phyloP scores from a whole-genome alignment of 1,140 invertebrate species.

The Drosophila subpulchrella region DNA sequence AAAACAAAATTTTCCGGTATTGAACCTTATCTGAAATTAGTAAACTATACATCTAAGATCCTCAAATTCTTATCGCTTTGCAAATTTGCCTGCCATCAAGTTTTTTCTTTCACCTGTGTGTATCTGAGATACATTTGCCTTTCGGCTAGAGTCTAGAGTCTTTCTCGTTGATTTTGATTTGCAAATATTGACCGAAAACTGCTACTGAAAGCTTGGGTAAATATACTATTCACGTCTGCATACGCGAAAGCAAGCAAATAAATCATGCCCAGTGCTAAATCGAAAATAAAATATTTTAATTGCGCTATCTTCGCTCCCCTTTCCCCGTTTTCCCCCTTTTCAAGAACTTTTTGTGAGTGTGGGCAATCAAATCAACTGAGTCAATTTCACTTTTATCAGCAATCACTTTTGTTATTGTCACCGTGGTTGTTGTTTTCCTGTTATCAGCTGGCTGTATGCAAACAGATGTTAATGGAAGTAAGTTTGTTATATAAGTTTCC shows the following conservation, averaged over 20 bases:
- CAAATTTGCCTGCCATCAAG: background rate
- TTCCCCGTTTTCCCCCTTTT: background rate
- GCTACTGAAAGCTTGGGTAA: constrained; percentile 40
- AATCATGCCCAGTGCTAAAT: constrained; percentile 2
- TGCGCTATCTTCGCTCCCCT: constrained; percentile 10
- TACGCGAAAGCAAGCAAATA: constrained; percentile 30
- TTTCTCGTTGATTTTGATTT: constrained; percentile 35
- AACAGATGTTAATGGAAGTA: constrained; percentile 42
- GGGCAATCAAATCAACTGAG: constrained; percentile 40
- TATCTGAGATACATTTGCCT: background rate
- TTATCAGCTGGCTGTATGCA: constrained; percentile 25
- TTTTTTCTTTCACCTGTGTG: constrained; percentile 2
- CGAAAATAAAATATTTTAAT: constrained; percentile 24
- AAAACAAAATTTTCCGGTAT: background rate
- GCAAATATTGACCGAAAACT: constrained; percentile 38
- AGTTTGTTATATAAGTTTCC: constrained; percentile 28
- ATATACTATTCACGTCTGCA: constrained; percentile 37
- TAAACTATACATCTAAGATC: background rate
- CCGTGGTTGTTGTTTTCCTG: constrained; percentile 22
- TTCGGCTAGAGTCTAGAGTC: background rate
- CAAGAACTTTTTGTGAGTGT: background rate
- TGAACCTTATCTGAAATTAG: background rate
- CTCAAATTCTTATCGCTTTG: background rate
- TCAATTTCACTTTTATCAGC: constrained; percentile 42
- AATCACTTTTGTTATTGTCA: constrained; percentile 28